A percentile compares a stretch with the other conserved stretches of the same genome.
phyloP scores from a whole-genome alignment of 2,113 vertebrate genomes.

The Axis porcinus region DNA sequence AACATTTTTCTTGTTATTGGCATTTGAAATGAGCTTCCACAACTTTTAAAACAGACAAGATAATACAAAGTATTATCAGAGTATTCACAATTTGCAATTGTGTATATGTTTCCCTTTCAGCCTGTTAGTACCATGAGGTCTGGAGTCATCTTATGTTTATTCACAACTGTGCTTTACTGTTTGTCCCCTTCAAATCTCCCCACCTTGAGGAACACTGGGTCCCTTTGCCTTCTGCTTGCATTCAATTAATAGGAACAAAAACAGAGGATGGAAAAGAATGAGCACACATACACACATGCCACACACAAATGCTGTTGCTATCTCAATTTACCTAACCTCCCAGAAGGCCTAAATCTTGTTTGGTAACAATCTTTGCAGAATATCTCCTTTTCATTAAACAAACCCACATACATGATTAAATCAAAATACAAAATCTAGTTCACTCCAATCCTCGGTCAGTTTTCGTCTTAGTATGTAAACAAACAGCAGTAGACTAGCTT shows the following conservation, averaged over 20 bases:
- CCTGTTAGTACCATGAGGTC: background rate
- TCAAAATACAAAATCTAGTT: constrained; percentile 13
- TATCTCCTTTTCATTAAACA: background rate
- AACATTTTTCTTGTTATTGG: background rate
- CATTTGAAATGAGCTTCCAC: background rate
- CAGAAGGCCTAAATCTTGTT: background rate
- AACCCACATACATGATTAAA: background rate
- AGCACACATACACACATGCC: background rate
- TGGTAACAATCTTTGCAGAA: background rate
- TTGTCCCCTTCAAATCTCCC: background rate
- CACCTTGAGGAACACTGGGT: background rate
- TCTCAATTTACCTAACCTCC: background rate
- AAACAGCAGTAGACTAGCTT: background rate
- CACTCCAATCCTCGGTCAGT: background rate
- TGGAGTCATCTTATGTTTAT: background rate
- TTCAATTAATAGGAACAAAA: background rate
- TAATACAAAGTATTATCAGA: background rate
- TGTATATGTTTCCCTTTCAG: background rate
- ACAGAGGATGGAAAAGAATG: background rate
- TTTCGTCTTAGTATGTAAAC: background rate
- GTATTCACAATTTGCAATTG: background rate
- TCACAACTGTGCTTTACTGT: background rate
- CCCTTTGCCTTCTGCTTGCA: background rate
- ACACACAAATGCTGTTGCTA: background rate
- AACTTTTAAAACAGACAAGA: background rate